Evolutionary conservation across 92 coral and sea anemone species (phyloP).

Genomic region (Paramuricea clavata): DNA sequence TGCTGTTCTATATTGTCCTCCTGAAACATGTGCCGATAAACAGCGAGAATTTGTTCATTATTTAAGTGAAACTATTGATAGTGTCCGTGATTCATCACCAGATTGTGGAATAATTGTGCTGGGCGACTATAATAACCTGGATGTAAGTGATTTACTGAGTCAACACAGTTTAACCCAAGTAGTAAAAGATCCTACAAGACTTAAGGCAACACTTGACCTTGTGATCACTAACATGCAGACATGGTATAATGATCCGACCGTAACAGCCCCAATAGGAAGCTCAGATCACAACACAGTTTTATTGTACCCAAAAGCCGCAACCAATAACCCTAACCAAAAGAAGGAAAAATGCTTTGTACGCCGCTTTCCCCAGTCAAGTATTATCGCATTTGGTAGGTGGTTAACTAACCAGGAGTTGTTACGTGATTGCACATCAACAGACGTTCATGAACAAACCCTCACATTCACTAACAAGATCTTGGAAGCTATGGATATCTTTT

Average conservation of each 20-base stretch:
- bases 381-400: constrained; percentile 42
- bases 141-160: constrained; percentile 7
- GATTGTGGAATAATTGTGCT: constrained; percentile 13
- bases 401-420: constrained; percentile 18
- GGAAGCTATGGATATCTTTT: not conserved
- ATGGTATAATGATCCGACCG: not conserved
- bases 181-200: not conserved
- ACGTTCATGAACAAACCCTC: not conserved
- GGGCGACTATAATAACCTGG: constrained; percentile 4
- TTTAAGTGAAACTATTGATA: constrained; percentile 14
- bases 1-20: constrained; percentile 38
- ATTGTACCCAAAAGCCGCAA: not conserved
- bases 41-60: constrained; percentile 4
- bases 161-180: constrained; percentile 4
- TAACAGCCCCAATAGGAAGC: not conserved
- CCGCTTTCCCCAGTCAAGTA: constrained; percentile 4
- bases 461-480: not conserved
- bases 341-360: not conserved
- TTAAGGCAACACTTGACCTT: constrained; percentile 13
- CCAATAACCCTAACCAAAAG: not conserved
- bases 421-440: not conserved
- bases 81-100: too few species aligned
- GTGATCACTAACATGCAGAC: not conserved
- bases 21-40: constrained; percentile 42
- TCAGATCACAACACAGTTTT: constrained; percentile 14